Evolutionary conservation across 1,140 invertebrate species (phyloP).

Genomic region (Ylistrum balloti): DNA sequence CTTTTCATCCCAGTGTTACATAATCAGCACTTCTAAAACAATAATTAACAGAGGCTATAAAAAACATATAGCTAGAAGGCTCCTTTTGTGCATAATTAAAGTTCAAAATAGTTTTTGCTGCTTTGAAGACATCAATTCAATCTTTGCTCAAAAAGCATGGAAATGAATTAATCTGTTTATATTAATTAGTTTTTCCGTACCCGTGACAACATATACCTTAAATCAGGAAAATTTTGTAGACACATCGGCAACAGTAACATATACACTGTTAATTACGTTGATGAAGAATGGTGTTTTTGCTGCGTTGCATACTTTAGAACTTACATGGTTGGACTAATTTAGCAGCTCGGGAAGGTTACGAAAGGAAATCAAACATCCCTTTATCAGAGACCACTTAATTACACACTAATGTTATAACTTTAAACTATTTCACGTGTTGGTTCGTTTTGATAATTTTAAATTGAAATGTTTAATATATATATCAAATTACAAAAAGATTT

Average conservation of each 20-base stretch:
- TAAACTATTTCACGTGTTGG: too few relatives aligned
- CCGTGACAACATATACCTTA: neutral
- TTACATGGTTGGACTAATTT: too few relatives aligned
- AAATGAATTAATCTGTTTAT: neutral
- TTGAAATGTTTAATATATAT: too few relatives aligned
- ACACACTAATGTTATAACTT: too few relatives aligned
- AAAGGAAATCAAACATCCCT: too few relatives aligned
- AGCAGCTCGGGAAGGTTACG: too few relatives aligned
- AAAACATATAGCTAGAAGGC: neutral
- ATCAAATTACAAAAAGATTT: too few relatives aligned
- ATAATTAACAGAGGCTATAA: neutral
- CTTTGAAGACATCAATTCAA: slow-evolving; percentile 26
- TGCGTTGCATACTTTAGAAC: too few relatives aligned
- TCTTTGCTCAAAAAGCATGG: neutral
- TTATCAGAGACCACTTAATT: too few relatives aligned
- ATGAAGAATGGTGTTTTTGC: neutral
- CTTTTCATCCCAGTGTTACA: neutral
- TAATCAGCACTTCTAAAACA: neutral
- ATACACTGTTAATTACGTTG: neutral
- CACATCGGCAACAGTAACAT: neutral
- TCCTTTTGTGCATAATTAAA: neutral
- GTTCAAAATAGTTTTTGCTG: neutral
- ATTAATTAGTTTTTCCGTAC: slow-evolving; percentile 29
- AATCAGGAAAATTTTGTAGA: neutral
- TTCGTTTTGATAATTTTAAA: too few relatives aligned